Conservation (phyloP, 23 tunicate genomes). For the Phallusia fumigata region DNA sequence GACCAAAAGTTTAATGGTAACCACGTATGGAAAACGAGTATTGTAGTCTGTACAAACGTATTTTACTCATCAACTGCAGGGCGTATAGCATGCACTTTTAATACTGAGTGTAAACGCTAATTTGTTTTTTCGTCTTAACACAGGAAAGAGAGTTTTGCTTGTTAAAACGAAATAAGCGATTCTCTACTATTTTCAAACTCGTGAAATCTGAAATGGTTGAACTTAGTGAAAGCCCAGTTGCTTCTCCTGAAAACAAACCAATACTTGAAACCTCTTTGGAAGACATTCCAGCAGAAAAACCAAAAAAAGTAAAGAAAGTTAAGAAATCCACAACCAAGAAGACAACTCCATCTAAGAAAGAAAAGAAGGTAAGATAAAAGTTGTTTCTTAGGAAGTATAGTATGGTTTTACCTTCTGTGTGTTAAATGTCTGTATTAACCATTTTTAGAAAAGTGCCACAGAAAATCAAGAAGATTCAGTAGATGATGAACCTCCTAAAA, state of each 20-base stretch:
- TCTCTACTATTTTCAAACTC: no score
- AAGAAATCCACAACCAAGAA: neutral
- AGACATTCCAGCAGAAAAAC: neutral
- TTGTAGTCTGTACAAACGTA: no score
- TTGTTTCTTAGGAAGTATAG: no score
- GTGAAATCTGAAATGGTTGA: neutral
- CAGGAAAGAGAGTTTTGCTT: no score
- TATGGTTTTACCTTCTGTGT: neutral
- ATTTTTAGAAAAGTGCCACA: neutral
- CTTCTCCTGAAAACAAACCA: neutral
- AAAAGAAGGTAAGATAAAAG: neutral
- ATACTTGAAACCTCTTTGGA: neutral
- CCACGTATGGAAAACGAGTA: no score
- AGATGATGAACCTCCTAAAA: constrained; percentile 14
- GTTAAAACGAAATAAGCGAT: no score
- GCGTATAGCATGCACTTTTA: no score
- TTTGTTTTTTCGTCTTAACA: no score
- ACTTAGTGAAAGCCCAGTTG: neutral
- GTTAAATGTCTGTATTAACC: neutral
- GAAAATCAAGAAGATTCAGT: neutral
- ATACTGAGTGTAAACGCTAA: no score
- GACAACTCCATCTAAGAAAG: neutral
- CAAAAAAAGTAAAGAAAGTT: neutral
- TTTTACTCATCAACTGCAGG: no score
- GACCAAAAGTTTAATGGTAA: no score